These are phyloP conservation scores for Drosophila neonasuta DNA, from an alignment of 2,888 invertebrate species.

Conservation along the genomic window DNA sequence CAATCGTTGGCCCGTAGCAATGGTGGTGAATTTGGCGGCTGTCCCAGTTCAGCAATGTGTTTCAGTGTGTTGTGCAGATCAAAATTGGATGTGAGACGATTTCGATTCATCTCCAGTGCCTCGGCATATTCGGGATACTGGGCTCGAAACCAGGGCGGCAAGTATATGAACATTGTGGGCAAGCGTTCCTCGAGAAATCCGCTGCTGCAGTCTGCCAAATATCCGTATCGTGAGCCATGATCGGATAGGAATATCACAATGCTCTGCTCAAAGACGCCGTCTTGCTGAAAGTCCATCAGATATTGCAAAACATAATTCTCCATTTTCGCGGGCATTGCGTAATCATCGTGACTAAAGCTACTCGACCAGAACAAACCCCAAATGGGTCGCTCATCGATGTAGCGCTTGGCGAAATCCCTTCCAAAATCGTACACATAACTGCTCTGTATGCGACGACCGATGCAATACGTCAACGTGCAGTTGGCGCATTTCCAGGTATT, in stretches of 20 bases:
- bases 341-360: constrained; percentile 87
- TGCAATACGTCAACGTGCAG: constrained; percentile 82
- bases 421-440: constrained; percentile 87
- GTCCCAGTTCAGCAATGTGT: constrained; percentile 83
- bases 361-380: constrained; percentile 90
- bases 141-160: constrained; percentile 85
- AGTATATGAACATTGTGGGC: constrained; percentile 87
- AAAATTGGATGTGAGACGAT: constrained; percentile 87
- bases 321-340: constrained; percentile 85
- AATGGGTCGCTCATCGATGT: constrained; percentile 84
- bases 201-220: constrained; percentile 85
- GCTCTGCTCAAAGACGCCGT: constrained; percentile 85
- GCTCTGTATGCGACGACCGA: constrained; percentile 84
- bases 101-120: constrained; percentile 84
- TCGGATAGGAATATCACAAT: constrained; percentile 89
- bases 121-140: constrained; percentile 83
- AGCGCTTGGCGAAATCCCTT: constrained; percentile 85
- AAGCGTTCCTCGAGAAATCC: constrained; percentile 90
- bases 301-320: constrained; percentile 85
- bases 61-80: constrained; percentile 88
- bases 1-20: constrained; percentile 83
- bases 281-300: constrained; percentile 84
- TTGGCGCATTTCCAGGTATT: constrained; percentile 33
- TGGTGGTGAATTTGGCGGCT: constrained; percentile 50
- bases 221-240: constrained; percentile 89